A percentile compares a stretch with the other conserved stretches of the same genome.
These are phyloP conservation scores for Zapornia atra DNA, from an alignment of 2,113 vertebrate genomes.

Conservation along the genomic window DNA sequence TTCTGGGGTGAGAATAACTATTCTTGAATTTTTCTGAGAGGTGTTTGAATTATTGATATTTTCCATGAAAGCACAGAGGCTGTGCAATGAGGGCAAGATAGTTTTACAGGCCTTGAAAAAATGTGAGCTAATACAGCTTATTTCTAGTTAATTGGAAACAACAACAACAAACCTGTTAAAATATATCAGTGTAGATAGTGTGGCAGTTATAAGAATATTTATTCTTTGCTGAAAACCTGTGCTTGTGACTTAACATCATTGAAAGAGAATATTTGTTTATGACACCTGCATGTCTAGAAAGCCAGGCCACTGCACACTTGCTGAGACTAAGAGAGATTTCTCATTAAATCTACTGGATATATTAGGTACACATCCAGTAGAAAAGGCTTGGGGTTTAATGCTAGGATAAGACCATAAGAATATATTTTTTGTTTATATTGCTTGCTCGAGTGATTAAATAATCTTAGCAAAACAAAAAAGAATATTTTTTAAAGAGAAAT, in stretches of 20 bases:
- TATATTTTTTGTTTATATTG: not conserved
- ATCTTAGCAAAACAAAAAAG: not conserved
- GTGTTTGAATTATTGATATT: slow-evolving; percentile 21
- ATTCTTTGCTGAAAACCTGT: not conserved
- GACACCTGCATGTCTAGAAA: not conserved
- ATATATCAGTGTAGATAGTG: not conserved
- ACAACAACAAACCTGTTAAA: not conserved
- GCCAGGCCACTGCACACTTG: not conserved
- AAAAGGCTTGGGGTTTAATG: not conserved
- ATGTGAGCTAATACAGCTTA: not conserved
- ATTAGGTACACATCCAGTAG: not conserved
- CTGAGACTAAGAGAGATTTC: not conserved
- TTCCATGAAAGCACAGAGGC: not conserved
- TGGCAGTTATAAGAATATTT: not conserved
- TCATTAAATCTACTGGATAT: not conserved
- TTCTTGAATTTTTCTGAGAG: slow-evolving; percentile 26
- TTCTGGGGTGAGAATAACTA: not conserved
- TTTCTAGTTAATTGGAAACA: slow-evolving; percentile 16
- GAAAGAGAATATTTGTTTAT: not conserved
- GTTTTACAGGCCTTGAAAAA: not conserved
- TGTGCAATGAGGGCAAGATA: not conserved
- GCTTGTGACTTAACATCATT: not conserved
- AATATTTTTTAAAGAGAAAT: not conserved
- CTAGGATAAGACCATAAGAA: not conserved
- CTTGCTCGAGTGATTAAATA: not conserved